A percentile compares a stretch with the other conserved stretches of the same genome.
phyloP scores from a whole-genome alignment of 2,797 vertebrate genomes.

The Anabas testudineus region DNA sequence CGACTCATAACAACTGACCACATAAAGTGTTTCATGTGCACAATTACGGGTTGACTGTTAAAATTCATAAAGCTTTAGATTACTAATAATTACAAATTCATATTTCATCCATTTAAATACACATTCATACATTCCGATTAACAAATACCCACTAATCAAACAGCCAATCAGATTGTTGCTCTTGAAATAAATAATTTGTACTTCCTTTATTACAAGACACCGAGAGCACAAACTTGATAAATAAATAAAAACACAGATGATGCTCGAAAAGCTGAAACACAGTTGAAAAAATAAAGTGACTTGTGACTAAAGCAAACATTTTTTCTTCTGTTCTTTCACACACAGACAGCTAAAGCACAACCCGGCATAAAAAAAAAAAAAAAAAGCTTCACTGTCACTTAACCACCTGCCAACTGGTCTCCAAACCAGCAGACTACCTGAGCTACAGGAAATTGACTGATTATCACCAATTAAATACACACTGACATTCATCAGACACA shows the following conservation, averaged over 20 bases:
- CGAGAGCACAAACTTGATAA: constrained; percentile 1
- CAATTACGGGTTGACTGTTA: constrained; percentile 29
- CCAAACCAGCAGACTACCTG: not conserved
- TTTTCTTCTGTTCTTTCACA: not conserved
- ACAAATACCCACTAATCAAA: constrained; percentile 35
- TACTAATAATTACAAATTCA: not conserved
- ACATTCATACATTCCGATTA: constrained; percentile 18
- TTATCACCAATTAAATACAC: constrained; percentile 15
- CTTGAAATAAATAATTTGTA: constrained; percentile 37
- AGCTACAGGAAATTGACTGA: constrained; percentile 9
- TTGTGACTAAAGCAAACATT: not conserved
- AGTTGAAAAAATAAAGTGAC: constrained; percentile 8
- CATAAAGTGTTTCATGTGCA: constrained; percentile 7
- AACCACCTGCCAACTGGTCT: constrained; percentile 1
- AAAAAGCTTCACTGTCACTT: not conserved
- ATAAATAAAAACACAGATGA: constrained; percentile 35
- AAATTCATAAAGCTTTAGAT: constrained; percentile 11
- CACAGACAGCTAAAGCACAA: constrained; percentile 17
- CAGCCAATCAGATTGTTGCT: constrained; percentile 41
- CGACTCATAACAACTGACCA: constrained; percentile 4
- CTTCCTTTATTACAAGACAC: not conserved
- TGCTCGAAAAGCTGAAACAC: not conserved
- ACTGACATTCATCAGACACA: not conserved
- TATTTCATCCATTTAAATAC: constrained; percentile 24
- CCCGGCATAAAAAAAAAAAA: no score